phyloP scores from a whole-genome alignment of 2,888 invertebrate genomes.

The Temnothorax rugatulus region DNA sequence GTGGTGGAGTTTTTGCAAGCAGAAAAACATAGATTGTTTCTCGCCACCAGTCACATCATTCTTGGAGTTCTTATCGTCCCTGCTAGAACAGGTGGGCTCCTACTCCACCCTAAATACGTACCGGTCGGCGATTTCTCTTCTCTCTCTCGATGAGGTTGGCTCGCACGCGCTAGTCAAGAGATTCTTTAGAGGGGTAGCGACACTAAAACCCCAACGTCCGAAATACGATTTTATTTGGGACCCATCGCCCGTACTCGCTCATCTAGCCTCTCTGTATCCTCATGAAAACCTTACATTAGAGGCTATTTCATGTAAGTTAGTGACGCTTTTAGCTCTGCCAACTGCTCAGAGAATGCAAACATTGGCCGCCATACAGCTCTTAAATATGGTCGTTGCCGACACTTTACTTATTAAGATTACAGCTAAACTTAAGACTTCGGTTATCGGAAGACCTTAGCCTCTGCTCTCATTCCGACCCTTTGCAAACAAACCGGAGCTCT shows the following conservation, averaged over 20 bases:
- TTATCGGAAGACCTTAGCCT: not conserved
- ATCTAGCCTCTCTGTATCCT: not conserved
- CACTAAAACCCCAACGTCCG: not conserved
- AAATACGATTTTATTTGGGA: not conserved
- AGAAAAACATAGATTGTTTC: not conserved
- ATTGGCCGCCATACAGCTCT: not conserved
- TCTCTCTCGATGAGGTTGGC: not conserved
- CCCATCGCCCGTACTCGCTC: not conserved
- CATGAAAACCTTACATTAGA: not conserved
- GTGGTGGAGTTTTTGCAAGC: not conserved
- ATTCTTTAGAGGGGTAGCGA: not conserved
- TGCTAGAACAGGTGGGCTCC: too few relatives aligned
- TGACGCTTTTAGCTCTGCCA: not conserved
- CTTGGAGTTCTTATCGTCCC: too few relatives aligned
- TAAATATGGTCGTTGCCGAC: not conserved
- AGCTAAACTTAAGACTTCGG: not conserved
- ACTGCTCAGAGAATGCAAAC: constrained; percentile 2
- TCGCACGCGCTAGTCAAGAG: not conserved
- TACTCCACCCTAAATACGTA: too few relatives aligned
- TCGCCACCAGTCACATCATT: not conserved
- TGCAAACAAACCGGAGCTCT: not conserved
- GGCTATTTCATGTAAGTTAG: not conserved
- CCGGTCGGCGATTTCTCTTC: too few relatives aligned
- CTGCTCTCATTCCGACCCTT: not conserved
- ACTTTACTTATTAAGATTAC: not conserved